These are phyloP conservation scores for Vireo altiloquus DNA, from an alignment of 2,113 vertebrate species.

Conservation along the genomic window DNA sequence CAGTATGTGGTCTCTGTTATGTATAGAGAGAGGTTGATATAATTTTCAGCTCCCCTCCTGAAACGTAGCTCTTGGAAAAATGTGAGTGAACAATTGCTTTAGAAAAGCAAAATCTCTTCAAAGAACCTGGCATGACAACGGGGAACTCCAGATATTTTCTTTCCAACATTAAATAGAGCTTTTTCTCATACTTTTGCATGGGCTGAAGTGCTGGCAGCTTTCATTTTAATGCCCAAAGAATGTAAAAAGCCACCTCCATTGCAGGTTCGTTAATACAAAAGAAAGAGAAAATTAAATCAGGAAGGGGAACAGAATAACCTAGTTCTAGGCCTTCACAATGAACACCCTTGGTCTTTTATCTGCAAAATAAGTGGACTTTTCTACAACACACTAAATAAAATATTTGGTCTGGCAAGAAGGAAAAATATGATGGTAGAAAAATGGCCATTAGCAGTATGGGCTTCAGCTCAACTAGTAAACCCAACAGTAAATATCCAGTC, in stretches of 20 bases:
- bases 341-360: neutral
- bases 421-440: neutral
- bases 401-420: neutral
- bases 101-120: neutral
- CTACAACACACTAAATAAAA: neutral
- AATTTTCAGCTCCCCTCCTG: neutral
- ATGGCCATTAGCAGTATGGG: neutral
- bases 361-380: neutral
- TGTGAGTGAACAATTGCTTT: neutral
- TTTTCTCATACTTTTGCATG: neutral
- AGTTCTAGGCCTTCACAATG: neutral
- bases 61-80: neutral
- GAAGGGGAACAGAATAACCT: neutral
- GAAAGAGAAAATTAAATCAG: neutral
- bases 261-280: neutral
- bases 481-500: neutral
- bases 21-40: neutral
- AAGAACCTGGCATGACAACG: neutral
- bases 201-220: neutral
- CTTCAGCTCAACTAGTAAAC: neutral
- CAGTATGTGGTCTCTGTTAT: neutral
- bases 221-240: neutral
- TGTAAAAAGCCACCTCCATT: neutral
- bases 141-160: neutral
- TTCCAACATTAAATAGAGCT: neutral